Evolutionary conservation across 2,113 vertebrate species (phyloP), one percentile per base, ranked within the genome.

Genomic region (Atherinomorus stipes): DNA sequence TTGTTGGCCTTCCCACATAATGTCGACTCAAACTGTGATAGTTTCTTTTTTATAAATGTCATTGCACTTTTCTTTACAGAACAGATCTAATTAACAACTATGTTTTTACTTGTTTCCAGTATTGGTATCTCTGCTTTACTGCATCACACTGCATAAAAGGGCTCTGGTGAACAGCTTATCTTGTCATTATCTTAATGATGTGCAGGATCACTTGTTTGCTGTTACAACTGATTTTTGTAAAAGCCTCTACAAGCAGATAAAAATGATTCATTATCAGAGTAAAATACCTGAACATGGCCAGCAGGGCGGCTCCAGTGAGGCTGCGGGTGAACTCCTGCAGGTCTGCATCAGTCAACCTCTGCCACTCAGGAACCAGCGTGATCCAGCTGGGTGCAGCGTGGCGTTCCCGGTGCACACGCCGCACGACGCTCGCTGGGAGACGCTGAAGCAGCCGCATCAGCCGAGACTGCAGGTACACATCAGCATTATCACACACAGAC

Each of bases 361-460:
- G 96, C 90, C 91, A 92, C 70, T 95, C 93, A 16, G 97, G 98
- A 81, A 98, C 96, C 65, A 96, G 92, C 19, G 94, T 96, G 81
- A 99, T 92, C 98, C 98, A 99, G 66, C 94, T 93, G n/a, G 85
- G 85, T 61, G 92, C 95, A 75, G 96, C 96, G 78, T 97, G 95
- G 50, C 97, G 95, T 60, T 99, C 98, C 4, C 97, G 95, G 91
- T 99, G 96, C 65, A 98, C 88, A 49, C 98, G 95, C 73, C 97
- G 94, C 74, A 99, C 96, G 60, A 99, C 93, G 2, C 95, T 91
- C 2, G 95, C 96, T n/a, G 98, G 97, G 63, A 99, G 85, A 52
- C 96, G 94, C 71, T 99, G 98, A 8, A 99, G 95, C 28, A 99
- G 89, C 71, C 97, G 97, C 98, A 99, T 99, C 88, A 99, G 92